Base-by-base conservation (phyloP, 1,140 invertebrate genomes). In the Pseudomyrmex pallidus region DNA sequence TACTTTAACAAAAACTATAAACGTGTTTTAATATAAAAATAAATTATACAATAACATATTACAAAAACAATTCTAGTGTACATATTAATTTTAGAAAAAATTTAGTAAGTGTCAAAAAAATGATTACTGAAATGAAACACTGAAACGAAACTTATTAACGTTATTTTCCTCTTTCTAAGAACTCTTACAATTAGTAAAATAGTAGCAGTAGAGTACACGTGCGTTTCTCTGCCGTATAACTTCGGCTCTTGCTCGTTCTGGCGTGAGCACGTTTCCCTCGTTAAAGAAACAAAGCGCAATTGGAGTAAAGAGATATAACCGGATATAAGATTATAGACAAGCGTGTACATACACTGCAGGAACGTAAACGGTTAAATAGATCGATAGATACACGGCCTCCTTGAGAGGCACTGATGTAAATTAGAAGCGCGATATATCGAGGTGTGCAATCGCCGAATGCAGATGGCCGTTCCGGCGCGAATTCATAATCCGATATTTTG, bases 401-500 rank as follows among this genome's bases (percentile, higher is more conserved):
- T 62, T 20, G 66, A 70, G 57, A 66, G 72, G 59, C 63, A 15
- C 72, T 57, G 25, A 74, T 66, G 76, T 22, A 68, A 87, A 85
- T 87, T 87, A 82, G 82, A 48, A 54, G 52, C 22, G 57, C 59
- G 72, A 85, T 87, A 87, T 87, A 87, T 85, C 64, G 85, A 76
- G 74, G 59, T 87, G 80, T 77, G 87, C 80, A 88, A 91, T 91
- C 90, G 70, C 52, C 77, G 80, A 88, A 90, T 88, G 87, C 90
- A 91, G 89, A 86, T 91, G 90, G 82, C 82, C 83, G 89, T 91
- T 91, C 90, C 90, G 86, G 90, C 90, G 89, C 86, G 89, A 91
- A 91, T 89, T 88, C 83, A 88, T 90, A 90, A 90, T 90, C 83
- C 85, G 86, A 90, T 87, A 88, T 85, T 77, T 90, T 85, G 85